phyloP scores from a whole-genome alignment of 2,797 vertebrate genomes.

The Mus caroli region DNA sequence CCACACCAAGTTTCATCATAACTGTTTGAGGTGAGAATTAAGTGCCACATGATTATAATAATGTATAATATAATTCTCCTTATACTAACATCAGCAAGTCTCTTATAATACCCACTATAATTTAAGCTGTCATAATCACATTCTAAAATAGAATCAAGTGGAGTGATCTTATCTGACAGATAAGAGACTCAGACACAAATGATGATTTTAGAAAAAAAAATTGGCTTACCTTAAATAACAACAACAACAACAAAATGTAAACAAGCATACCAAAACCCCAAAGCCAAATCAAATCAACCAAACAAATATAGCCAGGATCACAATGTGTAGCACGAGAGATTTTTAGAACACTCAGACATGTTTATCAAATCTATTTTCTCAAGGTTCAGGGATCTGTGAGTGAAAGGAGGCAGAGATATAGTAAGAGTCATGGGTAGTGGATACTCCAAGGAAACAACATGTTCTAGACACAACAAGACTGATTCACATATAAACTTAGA shows the following conservation, averaged over 20 bases:
- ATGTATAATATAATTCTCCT: background rate
- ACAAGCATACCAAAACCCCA: background rate
- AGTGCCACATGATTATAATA: background rate
- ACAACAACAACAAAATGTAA: background rate
- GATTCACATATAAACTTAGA: background rate
- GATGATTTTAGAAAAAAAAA: background rate
- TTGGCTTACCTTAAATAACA: background rate
- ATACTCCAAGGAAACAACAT: background rate
- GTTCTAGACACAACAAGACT: background rate
- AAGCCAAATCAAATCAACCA: background rate
- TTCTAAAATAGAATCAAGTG: background rate
- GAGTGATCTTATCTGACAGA: background rate
- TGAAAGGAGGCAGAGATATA: background rate
- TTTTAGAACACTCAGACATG: background rate
- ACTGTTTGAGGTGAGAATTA: background rate
- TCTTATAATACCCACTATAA: background rate
- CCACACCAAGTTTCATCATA: background rate
- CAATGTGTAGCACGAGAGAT: background rate
- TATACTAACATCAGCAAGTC: background rate
- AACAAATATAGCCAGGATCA: background rate
- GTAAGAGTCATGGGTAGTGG: background rate
- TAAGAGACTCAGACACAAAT: background rate
- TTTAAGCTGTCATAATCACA: background rate
- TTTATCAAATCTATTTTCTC: background rate
- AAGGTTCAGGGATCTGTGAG: background rate